These are phyloP conservation scores for Chanos chanos DNA, from an alignment of 2,797 vertebrate genomes.

Conservation along the genomic window DNA sequence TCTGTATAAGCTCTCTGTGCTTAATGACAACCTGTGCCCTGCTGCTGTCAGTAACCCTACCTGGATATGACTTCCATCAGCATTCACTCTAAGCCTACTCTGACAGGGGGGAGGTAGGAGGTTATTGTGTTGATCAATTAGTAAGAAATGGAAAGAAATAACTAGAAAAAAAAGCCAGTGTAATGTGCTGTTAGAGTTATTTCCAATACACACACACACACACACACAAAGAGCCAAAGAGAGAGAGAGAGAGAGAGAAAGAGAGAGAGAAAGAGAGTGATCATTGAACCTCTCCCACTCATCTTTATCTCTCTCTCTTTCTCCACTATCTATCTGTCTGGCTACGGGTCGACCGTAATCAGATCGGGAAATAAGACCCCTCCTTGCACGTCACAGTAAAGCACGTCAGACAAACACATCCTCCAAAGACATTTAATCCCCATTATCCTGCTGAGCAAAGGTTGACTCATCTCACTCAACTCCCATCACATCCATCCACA, in stretches of 20 bases:
- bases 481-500: constrained; percentile 19
- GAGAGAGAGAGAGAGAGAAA: constrained; percentile 36
- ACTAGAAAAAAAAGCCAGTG: constrained; percentile 43
- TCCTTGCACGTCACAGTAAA: constrained; percentile 21
- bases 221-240: constrained; percentile 26
- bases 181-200: too few relatives aligned
- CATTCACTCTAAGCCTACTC: too few relatives aligned
- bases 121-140: too few relatives aligned
- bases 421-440: constrained; percentile 39
- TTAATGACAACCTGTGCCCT: too few relatives aligned
- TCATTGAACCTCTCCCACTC: background rate
- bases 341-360: constrained; percentile 36
- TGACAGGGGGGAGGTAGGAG: too few relatives aligned
- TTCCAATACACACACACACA: constrained; percentile 42
- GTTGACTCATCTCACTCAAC: constrained; percentile 33
- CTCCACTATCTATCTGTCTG: constrained; percentile 21
- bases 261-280: constrained; percentile 4
- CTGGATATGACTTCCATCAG: too few relatives aligned
- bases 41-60: too few relatives aligned
- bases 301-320: background rate
- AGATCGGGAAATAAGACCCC: constrained; percentile 39
- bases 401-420: constrained; percentile 30
- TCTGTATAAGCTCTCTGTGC: too few relatives aligned
- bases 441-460: constrained; percentile 34
- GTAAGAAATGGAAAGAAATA: constrained; percentile 38